Evolutionary conservation across 1,140 invertebrate genomes (phyloP), one percentile per base, ranked within the genome.

Genomic region (Nixonia krombeini): DNA sequence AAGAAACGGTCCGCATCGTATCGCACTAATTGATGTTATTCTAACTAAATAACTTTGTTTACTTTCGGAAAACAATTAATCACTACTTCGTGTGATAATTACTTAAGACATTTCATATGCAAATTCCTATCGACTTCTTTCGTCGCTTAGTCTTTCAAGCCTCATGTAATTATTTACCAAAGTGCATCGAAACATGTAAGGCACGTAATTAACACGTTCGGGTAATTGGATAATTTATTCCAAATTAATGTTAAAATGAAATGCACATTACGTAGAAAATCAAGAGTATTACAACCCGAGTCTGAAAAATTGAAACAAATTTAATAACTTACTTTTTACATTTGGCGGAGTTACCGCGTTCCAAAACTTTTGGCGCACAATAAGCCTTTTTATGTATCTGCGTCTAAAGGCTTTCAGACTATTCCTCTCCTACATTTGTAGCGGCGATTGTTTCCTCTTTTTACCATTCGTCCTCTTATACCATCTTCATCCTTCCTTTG

Each of bases 1-100:
- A 52, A 58, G 46, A 58, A 61, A 68, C 57, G 49, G 44, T 53
- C 52, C 58, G 41, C 50, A 44, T 42, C 29, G 45, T 50, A 37
- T 63, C 50, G 55, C 59, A 46, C 49, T 69, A 69, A 69, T 69
- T 69, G 59, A 63, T 64, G 53, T 69, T 49, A 69, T 45, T 55
- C 50, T 46, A 50, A 29, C 25, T 38, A 42, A 69, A 62, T 55
- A 53, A 55, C 59, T 59, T 69, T 17, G 31, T 63, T 63, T 58
- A 58, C 53, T 63, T 62, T 69, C n/a, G n/a, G n/a, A n/a, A n/a
- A n/a, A n/a, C n/a, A n/a, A n/a, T n/a, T n/a, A n/a, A n/a, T n/a
- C n/a, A n/a, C n/a, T n/a, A n/a, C n/a, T n/a, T n/a, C n/a, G n/a
- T n/a, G n/a, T n/a, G n/a, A n/a, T n/a, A n/a, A n/a, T n/a, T n/a